These are phyloP conservation scores for Caenorhabditis sp. DNA, from an alignment of 2,888 invertebrate genomes.

Conservation along the genomic window DNA sequence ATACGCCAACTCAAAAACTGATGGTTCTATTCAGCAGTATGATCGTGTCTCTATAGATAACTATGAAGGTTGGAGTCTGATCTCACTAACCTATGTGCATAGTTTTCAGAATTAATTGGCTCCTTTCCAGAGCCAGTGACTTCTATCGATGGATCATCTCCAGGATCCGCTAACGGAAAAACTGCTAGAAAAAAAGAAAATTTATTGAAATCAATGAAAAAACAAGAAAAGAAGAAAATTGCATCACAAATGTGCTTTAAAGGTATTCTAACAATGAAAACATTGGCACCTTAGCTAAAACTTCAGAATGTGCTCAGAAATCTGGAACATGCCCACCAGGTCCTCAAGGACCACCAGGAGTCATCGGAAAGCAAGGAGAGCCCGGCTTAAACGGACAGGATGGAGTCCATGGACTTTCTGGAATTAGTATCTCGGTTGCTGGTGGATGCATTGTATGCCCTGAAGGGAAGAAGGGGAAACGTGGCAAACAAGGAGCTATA, in stretches of 20 bases:
- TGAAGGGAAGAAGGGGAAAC: constrained; percentile 13
- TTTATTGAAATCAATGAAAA: constrained; percentile 1
- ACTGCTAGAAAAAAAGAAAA: not conserved
- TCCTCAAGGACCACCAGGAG: constrained; percentile 18
- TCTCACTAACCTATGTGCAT: too few relatives aligned
- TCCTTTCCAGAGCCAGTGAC: constrained; percentile 4
- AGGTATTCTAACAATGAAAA: not conserved
- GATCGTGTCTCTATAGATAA: too few relatives aligned
- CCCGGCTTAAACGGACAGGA: constrained; percentile 22
- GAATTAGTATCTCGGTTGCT: constrained; percentile 13
- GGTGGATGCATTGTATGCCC: constrained; percentile 39
- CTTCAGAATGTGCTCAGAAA: constrained; percentile 29
- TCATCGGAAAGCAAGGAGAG: constrained; percentile 18
- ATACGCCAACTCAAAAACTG: too few relatives aligned
- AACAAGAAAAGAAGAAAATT: constrained; percentile 15
- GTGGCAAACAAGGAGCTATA: constrained; percentile 10
- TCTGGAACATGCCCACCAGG: constrained; percentile 35
- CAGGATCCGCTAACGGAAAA: constrained; percentile 21
- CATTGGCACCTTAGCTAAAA: not conserved
- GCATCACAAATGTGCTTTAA: constrained; percentile 1
- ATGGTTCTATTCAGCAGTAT: too few relatives aligned
- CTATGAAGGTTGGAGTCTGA: too few relatives aligned
- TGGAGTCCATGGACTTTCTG: constrained; percentile 30
- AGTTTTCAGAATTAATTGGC: not conserved
- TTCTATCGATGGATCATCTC: constrained; percentile 2